A percentile compares a stretch with the other conserved stretches of the same genome.
Conservation (phyloP, 2,888 invertebrate species). For the Pollenia labialis region DNA sequence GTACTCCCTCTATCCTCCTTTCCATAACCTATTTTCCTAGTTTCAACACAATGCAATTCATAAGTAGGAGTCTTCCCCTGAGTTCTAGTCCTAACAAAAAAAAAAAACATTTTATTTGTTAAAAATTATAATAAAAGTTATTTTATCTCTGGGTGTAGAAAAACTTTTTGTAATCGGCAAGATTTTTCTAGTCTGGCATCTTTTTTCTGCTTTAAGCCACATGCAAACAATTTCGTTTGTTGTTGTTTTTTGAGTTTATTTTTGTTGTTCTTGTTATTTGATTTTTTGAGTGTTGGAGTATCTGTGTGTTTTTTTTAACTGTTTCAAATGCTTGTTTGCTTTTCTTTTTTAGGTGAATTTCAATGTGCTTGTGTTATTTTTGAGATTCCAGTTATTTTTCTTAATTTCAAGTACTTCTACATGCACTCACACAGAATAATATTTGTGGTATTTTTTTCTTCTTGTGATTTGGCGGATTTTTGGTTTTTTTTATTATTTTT, state of each 20-base stretch:
- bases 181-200: constrained; percentile 15
- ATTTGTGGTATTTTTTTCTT: constrained; percentile 13
- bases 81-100: too few species aligned
- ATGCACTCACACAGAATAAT: background rate
- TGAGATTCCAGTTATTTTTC: constrained; percentile 63
- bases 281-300: constrained; percentile 15
- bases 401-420: constrained; percentile 32
- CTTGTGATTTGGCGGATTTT: background rate
- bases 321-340: constrained; percentile 14
- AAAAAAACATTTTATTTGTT: too few species aligned
- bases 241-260: constrained; percentile 20
- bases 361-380: constrained; percentile 18
- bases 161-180: background rate
- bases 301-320: background rate
- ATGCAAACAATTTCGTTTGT: constrained; percentile 45
- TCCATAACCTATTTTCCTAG: too few species aligned
- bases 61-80: too few species aligned
- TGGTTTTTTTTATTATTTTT: background rate
- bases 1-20: too few species aligned
- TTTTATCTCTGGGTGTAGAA: too few species aligned
- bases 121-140: background rate
- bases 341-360: background rate
- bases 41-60: too few species aligned
- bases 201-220: constrained; percentile 1
- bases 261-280: constrained; percentile 12